These are phyloP conservation scores for Bradynema listronoti DNA, from an alignment of 1,140 invertebrate genomes.

Conservation along the genomic window DNA sequence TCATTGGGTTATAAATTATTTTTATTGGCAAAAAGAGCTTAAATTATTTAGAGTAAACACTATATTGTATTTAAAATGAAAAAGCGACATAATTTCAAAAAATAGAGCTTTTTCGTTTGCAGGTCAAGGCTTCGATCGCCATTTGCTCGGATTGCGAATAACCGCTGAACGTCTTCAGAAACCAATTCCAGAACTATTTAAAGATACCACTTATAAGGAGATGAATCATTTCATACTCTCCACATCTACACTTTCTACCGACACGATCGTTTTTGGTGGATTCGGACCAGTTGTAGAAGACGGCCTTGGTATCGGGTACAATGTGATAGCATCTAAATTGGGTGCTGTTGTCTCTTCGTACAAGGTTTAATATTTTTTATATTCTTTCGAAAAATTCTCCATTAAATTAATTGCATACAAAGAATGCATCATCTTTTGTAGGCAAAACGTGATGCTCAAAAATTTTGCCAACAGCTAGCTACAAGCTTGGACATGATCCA, in stretches of 20 bases:
- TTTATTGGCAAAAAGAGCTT: not conserved
- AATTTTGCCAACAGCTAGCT: constrained; percentile 19
- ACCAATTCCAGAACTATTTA: constrained; percentile 67
- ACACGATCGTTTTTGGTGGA: constrained; percentile 72
- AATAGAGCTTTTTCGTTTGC: no score
- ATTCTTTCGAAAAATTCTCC: not conserved
- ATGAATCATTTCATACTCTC: constrained; percentile 88
- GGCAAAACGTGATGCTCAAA: constrained; percentile 17
- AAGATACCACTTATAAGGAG: constrained; percentile 71
- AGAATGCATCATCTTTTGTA: not conserved
- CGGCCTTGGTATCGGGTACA: constrained; percentile 73
- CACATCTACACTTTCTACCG: constrained; percentile 83
- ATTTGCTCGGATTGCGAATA: constrained; percentile 77
- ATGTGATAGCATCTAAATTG: constrained; percentile 46
- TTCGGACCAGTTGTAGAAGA: constrained; percentile 85
- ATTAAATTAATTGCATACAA: not conserved
- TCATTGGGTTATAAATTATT: constrained; percentile 72
- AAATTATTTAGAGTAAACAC: not conserved
- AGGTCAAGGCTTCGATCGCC: constrained; percentile 89
- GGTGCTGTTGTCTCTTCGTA: constrained; percentile 56
- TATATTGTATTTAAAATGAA: no score
- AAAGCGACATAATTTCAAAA: no score
- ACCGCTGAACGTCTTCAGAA: constrained; percentile 63
- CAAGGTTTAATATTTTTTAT: constrained; percentile 28
- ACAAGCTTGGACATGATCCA: constrained; percentile 16